Base-by-base conservation (phyloP, 1,140 invertebrate genomes). In the Panagrolaimus sp. region DNA sequence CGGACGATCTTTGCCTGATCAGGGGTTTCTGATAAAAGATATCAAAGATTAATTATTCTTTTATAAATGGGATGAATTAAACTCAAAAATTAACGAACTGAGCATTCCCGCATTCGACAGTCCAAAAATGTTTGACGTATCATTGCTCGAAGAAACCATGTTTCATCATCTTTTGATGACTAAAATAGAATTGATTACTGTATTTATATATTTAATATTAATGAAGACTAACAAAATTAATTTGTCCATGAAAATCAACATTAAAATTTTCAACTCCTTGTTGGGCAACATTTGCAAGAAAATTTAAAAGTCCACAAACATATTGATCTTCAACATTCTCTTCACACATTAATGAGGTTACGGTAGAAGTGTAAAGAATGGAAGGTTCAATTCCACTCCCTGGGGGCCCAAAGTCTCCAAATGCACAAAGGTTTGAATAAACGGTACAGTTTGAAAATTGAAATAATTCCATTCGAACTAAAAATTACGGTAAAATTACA, bases 201-300 rank as follows among this genome's bases (percentile, higher is more conserved):
- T 28, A 55, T n/a, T 28, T 24, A 10, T 21, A n/a, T 21, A 58
- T 4, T 38, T 2, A 38, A 38, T 38, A 38, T n/a, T n/a, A 38
- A 38, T 7, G 7, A 58, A 58, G 17, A 21, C 52, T 1, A 12
- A 58, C 52, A 58, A 58, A 58, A 21, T 21, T 28, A 21, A 58
- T 58, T 28, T 58, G 52, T 58, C 52, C 52, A 58, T 58, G 52
- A 58, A 58, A 58, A 28, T 58, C 52, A 21, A 58, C 21, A 24
- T 58, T n/a, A 2, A 58, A 5, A 2, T 28, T 28, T 12, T 58
- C n/a, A 8, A 58, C 21, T 1, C 21, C 28, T 26, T 4, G 21
- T 5, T 58, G 12, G 21, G 2, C 4, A 58, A 28, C 52, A 26
- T 58, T 58, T 12, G 28, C 1, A 6, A 58, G n/a, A 26, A 26